Conservation (phyloP, 2,888 invertebrate genomes). For the Petrolisthes manimaculis region DNA sequence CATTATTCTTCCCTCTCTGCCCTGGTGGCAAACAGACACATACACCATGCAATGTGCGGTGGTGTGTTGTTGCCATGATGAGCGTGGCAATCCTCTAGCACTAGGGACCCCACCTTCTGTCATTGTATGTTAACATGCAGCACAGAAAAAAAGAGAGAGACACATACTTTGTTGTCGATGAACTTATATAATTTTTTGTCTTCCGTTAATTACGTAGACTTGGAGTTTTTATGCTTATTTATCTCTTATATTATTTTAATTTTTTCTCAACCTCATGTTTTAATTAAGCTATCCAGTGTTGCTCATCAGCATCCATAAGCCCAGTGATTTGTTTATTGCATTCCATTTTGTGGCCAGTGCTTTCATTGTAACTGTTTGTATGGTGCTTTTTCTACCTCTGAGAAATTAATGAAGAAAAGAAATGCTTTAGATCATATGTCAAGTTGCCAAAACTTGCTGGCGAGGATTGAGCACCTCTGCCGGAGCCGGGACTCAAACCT, state of each 20-base stretch:
- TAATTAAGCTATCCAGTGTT: slow-evolving; percentile 51
- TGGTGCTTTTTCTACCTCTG: slow-evolving; percentile 63
- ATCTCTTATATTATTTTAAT: slow-evolving; percentile 22
- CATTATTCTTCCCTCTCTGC: slow-evolving; percentile 14
- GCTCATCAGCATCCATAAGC: slow-evolving; percentile 59
- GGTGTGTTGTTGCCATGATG: slow-evolving; percentile 54
- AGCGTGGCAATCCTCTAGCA: slow-evolving; percentile 36
- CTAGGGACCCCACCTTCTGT: slow-evolving; percentile 49
- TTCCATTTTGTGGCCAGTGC: slow-evolving; percentile 64
- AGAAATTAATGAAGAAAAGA: slow-evolving; percentile 50
- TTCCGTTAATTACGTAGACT: slow-evolving; percentile 28
- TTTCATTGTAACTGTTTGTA: slow-evolving; percentile 60
- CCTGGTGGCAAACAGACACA: slow-evolving; percentile 52
- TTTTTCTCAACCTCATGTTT: slow-evolving; percentile 25
- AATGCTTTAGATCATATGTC: slow-evolving; percentile 45
- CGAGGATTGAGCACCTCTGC: too few species aligned
- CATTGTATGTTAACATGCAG: slow-evolving; percentile 31
- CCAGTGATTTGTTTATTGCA: slow-evolving; percentile 64
- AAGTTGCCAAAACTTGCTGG: neutral
- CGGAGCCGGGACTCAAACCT: too few species aligned
- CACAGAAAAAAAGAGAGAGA: slow-evolving; percentile 30
- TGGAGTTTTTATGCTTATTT: slow-evolving; percentile 33
- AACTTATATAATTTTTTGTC: slow-evolving; percentile 21
- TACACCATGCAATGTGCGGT: slow-evolving; percentile 55
- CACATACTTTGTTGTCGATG: slow-evolving; percentile 14